Base-by-base conservation (phyloP, 2,888 invertebrate species). In the Acrobasis consociella region DNA sequence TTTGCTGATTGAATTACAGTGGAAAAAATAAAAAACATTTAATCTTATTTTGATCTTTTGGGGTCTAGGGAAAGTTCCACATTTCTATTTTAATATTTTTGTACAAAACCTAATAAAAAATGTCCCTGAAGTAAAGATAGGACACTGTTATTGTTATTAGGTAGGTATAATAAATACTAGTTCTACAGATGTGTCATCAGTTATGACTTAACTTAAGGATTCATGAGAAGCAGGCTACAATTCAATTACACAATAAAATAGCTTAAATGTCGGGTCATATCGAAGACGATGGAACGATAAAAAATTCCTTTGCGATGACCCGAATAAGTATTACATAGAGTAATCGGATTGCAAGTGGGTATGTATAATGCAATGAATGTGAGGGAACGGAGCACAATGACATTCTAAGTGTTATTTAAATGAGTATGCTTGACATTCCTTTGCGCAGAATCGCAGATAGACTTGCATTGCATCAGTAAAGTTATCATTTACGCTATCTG, bases 211-310 rank as follows among this genome's bases (percentile, higher is more conserved):
- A 61, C 15, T n/a, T n/a, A n/a, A n/a, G n/a, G n/a, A n/a, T n/a
- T n/a, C n/a, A n/a, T n/a, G n/a, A n/a, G n/a, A 46, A 11, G 52
- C 13, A 53, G 50, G 51, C 39, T 55, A 16, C 39, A 39, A 38
- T 55, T 39, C 15, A 49, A 59, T 69, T 70, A 65, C 64, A 61
- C 65, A 70, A 70, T 63, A 17, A 52, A 58, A 63, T 53, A 63
- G 56, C 62, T 62, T 64, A 69, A 71, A 68, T 69, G 71, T 64
- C 60, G 65, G 67, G 62, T 62, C 50, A 49, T 49, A 62, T 62
- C 49, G 49, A 58, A 49, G 49, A 62, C 61, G 64, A 67, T 62
- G 62, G 22, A 56, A 52, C 55, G 55, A 63, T 64, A 59, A 61
- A 52, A 60, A 53, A 66, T 66, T 64, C 60, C 64, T 63, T 63